Conservation (phyloP, 2,888 invertebrate species). For the Ectemnius continuus region DNA sequence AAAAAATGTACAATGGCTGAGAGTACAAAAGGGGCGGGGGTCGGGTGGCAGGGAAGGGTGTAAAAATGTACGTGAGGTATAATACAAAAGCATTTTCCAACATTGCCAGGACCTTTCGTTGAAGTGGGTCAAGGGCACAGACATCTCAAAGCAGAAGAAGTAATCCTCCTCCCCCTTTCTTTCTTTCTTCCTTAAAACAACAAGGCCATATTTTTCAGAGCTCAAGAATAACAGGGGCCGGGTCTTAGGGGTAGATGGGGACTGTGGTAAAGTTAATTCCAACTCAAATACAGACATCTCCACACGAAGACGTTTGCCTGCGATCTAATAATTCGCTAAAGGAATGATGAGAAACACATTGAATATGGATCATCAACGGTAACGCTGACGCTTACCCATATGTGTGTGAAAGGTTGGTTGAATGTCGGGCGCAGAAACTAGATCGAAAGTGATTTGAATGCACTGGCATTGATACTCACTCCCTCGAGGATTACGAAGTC, state of each 20-base stretch:
- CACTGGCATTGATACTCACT: conserved; percentile 54
- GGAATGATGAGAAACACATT: too few relatives aligned
- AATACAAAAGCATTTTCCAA: not conserved
- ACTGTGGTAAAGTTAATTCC: not conserved
- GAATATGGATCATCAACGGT: not conserved
- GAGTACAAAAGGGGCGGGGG: too few relatives aligned
- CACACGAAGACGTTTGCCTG: not conserved
- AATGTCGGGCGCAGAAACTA: conserved; percentile 19
- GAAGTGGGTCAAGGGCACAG: not conserved
- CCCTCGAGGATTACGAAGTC: conserved; percentile 47
- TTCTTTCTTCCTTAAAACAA: conserved; percentile 2
- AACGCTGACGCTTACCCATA: conserved; percentile 32
- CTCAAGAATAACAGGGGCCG: conserved; percentile 44
- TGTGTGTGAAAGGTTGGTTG: conserved; percentile 26
- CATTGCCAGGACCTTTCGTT: not conserved
- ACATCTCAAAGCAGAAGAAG: not conserved
- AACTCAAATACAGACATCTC: not conserved
- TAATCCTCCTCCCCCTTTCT: too few relatives aligned
- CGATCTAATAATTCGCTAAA: too few relatives aligned
- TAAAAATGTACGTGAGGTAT: not conserved
- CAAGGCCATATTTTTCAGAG: conserved; percentile 22
- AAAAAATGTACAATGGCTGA: too few relatives aligned
- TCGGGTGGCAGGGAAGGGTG: not conserved
- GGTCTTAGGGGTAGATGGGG: not conserved
- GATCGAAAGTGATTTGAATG: conserved; percentile 52